A percentile compares a stretch with the other conserved stretches of the same genome.
phyloP scores from a whole-genome alignment of 2,113 vertebrate species.

The Erpornis zantholeuca region DNA sequence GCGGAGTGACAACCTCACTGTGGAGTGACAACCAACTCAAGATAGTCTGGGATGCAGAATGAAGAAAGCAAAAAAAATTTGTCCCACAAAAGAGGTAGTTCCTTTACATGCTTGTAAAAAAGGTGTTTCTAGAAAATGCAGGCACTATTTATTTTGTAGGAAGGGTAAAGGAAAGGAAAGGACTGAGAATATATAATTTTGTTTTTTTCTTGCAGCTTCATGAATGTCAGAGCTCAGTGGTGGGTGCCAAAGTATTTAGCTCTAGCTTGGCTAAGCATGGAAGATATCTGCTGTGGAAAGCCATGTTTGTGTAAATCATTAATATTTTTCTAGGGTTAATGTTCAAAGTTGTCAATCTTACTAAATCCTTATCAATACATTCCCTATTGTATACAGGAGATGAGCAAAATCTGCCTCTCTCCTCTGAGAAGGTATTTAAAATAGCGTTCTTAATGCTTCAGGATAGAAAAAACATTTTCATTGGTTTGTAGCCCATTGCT shows the following conservation, averaged over 20 bases:
- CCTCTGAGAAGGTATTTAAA: not conserved
- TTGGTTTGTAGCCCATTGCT: not conserved
- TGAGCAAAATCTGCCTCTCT: not conserved
- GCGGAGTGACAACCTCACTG: not conserved
- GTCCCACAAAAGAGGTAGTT: not conserved
- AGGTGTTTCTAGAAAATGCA: not conserved
- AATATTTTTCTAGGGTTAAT: not conserved
- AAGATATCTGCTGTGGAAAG: not conserved
- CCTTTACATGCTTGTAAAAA: not conserved
- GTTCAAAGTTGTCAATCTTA: not conserved
- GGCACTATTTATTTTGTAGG: not conserved
- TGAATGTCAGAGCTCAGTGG: not conserved
- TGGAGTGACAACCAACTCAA: not conserved
- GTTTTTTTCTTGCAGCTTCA: not conserved
- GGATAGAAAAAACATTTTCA: not conserved
- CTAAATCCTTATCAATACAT: slow-evolving; percentile 5
- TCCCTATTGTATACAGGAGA: not conserved
- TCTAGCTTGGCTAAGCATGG: not conserved
- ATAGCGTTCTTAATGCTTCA: not conserved
- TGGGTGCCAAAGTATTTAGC: not conserved
- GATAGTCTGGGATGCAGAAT: not conserved
- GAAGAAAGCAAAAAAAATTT: not conserved
- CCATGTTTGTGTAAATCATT: not conserved
- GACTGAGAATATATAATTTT: not conserved
- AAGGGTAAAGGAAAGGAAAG: not conserved